These are phyloP conservation scores for Alcedo atthis DNA, from an alignment of 2,797 vertebrate genomes.

Conservation along the genomic window DNA sequence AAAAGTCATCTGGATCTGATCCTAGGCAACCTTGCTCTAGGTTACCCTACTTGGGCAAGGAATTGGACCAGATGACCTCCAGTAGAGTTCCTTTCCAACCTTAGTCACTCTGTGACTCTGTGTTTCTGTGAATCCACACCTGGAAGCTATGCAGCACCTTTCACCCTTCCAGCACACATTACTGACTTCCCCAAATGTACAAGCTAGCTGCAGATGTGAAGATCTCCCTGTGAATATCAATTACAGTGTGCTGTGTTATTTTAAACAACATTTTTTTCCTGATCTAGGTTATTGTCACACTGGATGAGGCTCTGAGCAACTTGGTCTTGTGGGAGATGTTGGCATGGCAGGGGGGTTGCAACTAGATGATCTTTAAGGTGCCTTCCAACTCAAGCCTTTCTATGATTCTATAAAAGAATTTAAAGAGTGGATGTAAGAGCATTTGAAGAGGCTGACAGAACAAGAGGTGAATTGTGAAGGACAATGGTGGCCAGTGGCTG, in stretches of 20 bases:
- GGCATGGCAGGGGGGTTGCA: no score
- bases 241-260: neutral
- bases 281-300: neutral
- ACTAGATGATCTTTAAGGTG: no score
- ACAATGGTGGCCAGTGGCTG: neutral
- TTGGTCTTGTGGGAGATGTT: no score
- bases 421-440: neutral
- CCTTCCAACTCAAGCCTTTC: no score
- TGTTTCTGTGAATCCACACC: neutral
- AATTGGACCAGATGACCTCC: neutral
- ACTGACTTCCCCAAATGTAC: neutral
- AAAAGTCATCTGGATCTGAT: neutral
- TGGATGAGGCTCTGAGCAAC: no score
- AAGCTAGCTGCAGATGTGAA: neutral
- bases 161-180: neutral
- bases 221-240: neutral
- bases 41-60: neutral
- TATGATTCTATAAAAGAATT: neutral
- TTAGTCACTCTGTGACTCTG: neutral
- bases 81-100: neutral
- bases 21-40: neutral
- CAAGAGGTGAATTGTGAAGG: neutral
- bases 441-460: neutral
- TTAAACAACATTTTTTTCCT: neutral
- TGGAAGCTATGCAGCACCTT: neutral